Base-by-base conservation (phyloP, 2,113 vertebrate species). In the Typhlomys cinereus region DNA sequence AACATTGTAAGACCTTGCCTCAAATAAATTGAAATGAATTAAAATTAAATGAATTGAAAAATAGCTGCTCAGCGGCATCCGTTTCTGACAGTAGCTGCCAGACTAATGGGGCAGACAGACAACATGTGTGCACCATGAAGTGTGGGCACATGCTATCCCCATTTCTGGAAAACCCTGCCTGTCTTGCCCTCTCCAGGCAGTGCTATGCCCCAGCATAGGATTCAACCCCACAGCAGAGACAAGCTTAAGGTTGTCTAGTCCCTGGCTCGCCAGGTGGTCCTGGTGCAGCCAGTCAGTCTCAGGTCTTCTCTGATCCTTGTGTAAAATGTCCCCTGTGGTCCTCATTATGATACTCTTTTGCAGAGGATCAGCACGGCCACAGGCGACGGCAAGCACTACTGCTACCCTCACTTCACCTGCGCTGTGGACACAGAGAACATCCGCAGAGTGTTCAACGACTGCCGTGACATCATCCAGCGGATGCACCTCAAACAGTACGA, bases 401-500 rank as follows among this genome's bases (percentile, higher is more conserved):
- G 99, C 98, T 99, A 99, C 97, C 99, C 99, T 0, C 99, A 99
- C 98, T 99, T 99, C 95, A 99, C 99, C 0, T 99, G 99, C 44
- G 99, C 99, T 0, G 99, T 99, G 97, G 99, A 99, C 99, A 99
- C 99, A 7, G 99, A 99, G 97, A 99, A 99, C 90, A 99, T 99
- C 98, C 99, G 99, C 97, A 98, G 99, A 90, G 99, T 99, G 95
- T 99, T 99, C 98, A 99, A 99, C 94, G 99, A 99, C 98, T 99
- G 99, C 92, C 98, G 99, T 36, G 99, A 99, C 98, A 99, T 99
- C 98, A 99, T 99, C 96, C 99, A 99, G 97, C 98, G 99, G 97
- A 99, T 99, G 99, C 99, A 99, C 95, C 99, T 99, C 97, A 99
- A 99, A 96, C 99, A 99, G 99, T 99, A 99, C 44, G 99, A 99